Base-by-base conservation (phyloP, 2,113 vertebrate genomes). In the Myiagra hebetior region DNA sequence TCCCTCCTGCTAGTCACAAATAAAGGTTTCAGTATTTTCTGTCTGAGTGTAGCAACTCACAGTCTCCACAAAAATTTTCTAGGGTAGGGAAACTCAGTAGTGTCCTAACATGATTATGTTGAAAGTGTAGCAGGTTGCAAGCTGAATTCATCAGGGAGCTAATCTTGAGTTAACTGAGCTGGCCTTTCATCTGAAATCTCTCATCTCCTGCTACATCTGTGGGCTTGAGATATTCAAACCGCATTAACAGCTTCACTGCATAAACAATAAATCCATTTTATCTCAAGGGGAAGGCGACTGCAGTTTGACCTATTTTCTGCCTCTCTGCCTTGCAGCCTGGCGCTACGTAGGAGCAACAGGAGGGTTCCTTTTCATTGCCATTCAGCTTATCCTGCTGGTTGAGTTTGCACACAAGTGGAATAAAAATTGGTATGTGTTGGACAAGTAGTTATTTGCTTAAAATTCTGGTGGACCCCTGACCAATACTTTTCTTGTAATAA, bases 381-480 rank as follows among this genome's bases (percentile, higher is more conserved):
- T 99, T 97, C 99, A 99, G 95, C 99, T 99, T 72, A 98, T 99
- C 96, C 95, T 99, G 83, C 97, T 99, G 79, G 98, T 99, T 97
- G 98, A 99, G 95, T 99, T 99, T 33, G 99, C 99, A 28, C 99
- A 99, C 96, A 99, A 99, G 91, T 99, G 99, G 99, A 99, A 99
- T 98, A 99, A 99, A 98, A 99, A 99, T 97, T 99, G 99, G 99
- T 99, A 98, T 94, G 98, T 97, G 31, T 89, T 69, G 68, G 56
- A n/a, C 56, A 87, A 67, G 14, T 47, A 72, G 39, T 80, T 75
- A 42, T 33, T 85, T 92, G 8, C 30, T 26, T 86, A 47, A 70
- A 87, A 74, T 89, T 85, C 46, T 35, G 22, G 1, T 46, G 46
- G 21, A 56, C 16, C 81, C 16, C 46, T 50, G 39, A 47, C 57